Percentiles rank a stretch among this genome's conserved stretches.
These are phyloP conservation scores for Melospiza melodia DNA, from an alignment of 2,113 vertebrate genomes.

Conservation along the genomic window DNA sequence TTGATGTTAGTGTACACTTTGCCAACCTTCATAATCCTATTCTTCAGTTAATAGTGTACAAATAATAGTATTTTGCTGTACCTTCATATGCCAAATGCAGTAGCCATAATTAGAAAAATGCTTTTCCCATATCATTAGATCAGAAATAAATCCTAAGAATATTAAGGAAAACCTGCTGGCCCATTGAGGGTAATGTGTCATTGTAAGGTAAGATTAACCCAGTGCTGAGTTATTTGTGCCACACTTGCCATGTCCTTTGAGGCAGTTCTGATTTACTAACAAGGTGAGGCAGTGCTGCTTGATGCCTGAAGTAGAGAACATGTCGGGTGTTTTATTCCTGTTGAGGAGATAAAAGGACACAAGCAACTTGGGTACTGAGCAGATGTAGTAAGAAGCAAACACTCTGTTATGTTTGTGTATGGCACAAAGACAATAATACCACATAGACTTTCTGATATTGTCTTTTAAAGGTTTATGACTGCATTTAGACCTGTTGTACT, in stretches of 20 bases:
- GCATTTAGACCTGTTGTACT: neutral
- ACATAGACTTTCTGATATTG: neutral
- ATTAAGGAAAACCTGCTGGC: neutral
- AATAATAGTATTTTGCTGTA: neutral
- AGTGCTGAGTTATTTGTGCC: neutral
- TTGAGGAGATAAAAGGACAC: neutral
- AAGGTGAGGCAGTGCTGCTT: neutral
- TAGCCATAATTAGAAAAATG: neutral
- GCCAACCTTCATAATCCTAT: neutral
- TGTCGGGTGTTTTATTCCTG: neutral
- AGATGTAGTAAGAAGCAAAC: neutral
- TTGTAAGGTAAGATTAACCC: neutral
- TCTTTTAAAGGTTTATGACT: neutral
- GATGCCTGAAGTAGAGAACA: neutral
- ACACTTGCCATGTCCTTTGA: neutral
- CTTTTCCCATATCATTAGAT: neutral
- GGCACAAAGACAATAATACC: neutral
- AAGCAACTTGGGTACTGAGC: neutral
- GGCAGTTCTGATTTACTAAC: neutral
- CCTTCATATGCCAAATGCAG: neutral
- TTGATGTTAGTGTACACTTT: neutral
- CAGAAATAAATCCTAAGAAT: neutral
- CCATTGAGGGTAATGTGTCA: accelerated
- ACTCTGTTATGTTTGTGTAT: neutral
- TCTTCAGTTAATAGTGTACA: neutral